phyloP scores from a whole-genome alignment of 2,113 vertebrate genomes.

The Turnix velox region DNA sequence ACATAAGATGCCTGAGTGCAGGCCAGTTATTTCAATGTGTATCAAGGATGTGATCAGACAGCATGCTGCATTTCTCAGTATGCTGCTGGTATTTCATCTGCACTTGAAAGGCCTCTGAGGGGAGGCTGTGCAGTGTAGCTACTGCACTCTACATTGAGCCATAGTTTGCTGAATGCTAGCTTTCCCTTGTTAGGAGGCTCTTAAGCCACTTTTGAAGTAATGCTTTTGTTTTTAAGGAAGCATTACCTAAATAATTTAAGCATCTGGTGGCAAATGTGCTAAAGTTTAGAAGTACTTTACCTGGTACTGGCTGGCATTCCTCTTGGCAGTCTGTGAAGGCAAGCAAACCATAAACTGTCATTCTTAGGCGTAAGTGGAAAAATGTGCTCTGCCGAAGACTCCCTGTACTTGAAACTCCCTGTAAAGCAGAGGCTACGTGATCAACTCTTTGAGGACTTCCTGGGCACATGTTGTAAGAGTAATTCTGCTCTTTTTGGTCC shows the following conservation, averaged over 20 bases:
- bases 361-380: background rate
- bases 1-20: background rate
- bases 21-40: background rate
- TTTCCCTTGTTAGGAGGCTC: background rate
- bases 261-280: background rate
- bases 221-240: background rate
- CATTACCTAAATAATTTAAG: background rate
- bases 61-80: background rate
- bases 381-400: background rate
- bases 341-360: background rate
- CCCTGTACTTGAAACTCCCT: background rate
- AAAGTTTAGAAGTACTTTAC: background rate
- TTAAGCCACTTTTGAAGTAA: background rate
- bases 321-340: background rate
- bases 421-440: background rate
- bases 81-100: background rate
- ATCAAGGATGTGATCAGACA: background rate
- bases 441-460: background rate
- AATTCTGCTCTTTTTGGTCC: background rate
- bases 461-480: background rate
- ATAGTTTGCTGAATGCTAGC: background rate
- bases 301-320: background rate
- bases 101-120: background rate
- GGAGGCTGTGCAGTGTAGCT: background rate
- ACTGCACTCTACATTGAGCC: background rate